These are phyloP conservation scores for Nephrocerus scutellatus DNA, from an alignment of 2,888 invertebrate species.

Conservation along the genomic window DNA sequence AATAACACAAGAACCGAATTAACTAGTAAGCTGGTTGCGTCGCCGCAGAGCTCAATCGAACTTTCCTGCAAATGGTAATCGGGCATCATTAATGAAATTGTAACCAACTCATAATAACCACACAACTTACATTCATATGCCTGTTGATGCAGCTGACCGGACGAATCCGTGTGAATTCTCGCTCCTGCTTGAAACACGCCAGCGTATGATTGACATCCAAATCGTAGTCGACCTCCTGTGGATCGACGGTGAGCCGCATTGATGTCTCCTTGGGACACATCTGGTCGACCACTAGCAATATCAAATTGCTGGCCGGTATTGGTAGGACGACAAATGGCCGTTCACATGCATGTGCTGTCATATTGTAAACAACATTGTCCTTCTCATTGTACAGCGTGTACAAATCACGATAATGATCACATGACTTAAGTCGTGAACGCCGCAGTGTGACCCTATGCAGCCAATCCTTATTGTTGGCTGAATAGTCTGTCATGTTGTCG, in stretches of 20 bases:
- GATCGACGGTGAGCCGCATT: conserved; percentile 45
- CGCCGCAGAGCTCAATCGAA: conserved; percentile 61
- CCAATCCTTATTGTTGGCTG: conserved; percentile 53
- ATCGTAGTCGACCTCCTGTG: conserved; percentile 47
- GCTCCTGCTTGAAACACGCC: conserved; percentile 54
- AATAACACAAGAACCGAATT: conserved; percentile 38
- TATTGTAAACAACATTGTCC: conserved; percentile 51
- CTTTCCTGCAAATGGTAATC: conserved; percentile 50
- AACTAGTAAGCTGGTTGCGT: conserved; percentile 39
- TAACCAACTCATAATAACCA: neutral
- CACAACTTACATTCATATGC: conserved; percentile 68
- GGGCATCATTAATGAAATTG: neutral
- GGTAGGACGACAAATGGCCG: conserved; percentile 64
- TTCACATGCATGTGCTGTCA: conserved; percentile 47
- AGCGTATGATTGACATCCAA: conserved; percentile 52
- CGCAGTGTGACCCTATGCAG: conserved; percentile 60
- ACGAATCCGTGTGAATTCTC: conserved; percentile 58
- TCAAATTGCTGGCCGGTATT: conserved; percentile 70
- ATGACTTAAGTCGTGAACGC: conserved; percentile 75
- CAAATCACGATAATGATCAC: conserved; percentile 66
- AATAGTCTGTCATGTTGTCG: conserved; percentile 41
- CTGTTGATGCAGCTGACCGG: conserved; percentile 70
- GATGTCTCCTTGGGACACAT: conserved; percentile 54
- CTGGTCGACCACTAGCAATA: conserved; percentile 68
- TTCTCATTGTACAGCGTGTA: conserved; percentile 51